Evolutionary conservation across 92 coral and sea anemone species (phyloP), one percentile per base, ranked within the genome.

Genomic region (Porites rus): DNA sequence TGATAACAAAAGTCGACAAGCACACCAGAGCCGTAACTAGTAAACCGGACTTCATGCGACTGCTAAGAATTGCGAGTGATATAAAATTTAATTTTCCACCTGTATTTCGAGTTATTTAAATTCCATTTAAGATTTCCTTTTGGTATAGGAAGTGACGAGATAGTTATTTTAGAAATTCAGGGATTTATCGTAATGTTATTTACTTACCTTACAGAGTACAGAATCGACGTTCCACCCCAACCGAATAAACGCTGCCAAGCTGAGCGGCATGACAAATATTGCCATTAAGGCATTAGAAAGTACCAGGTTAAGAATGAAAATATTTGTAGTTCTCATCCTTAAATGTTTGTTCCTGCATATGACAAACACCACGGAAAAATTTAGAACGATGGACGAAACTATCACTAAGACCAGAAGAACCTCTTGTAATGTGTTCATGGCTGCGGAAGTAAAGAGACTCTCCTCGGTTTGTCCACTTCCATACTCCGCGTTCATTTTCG

Each of bases 251-350:
- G 95, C 86, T 50, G 79, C 87, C 38, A 92, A 78, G 75, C 98
- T 95, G 16, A 96, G 87, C 0, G 99, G 99, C 79, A 96, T 93
- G 7, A 93, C 93, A 61, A 86, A 85, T 60, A 93, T 43, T 0
- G 97, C 96, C 77, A 95, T 88, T 25, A 94, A 80, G 8, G 91
- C 91, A 74, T 95, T 96, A 25, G 98, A 93, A 70, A 96, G 71
- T 11, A 93, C 94, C 77, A 96, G 82, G 70, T 96, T 96, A 21
- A 96, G 77, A 16, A 96, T 95, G 60, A 96, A 95, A 17, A 96
- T 87, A 72, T 92, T 96, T n/a, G 98, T 93, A 38, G 98, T 90
- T 43, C 91, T 81, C 56, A 83, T 81, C 14, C 93, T 85, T 11
- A 95, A 66, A 50, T 92, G 88, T 54, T 95, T 96, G 81, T 87